Base-by-base conservation (phyloP, 2,113 vertebrate species). In the Potamarius usumacintae region DNA sequence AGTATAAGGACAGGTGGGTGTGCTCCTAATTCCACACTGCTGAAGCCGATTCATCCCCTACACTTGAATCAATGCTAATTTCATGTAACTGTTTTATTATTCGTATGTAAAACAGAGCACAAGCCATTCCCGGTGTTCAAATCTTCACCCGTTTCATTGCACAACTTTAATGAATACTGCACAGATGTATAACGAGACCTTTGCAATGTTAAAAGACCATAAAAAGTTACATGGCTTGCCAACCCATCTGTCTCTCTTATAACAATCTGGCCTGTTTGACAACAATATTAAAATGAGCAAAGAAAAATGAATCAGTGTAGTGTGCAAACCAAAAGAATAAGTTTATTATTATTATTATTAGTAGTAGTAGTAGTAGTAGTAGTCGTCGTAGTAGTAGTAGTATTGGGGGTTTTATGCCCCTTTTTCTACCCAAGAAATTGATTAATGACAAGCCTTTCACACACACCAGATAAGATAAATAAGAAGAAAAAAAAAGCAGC, bases 131-230 rank as follows among this genome's bases (percentile, higher is more conserved):
- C 18, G 25, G 57, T 42, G 18, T 18, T 82, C 27, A 7, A 62
- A 34, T 20, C 78, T 58, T 58, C 48, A 52, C 22, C 9, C 2
- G 48, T 52, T 25, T n/a, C 48, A 52, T n/a, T 27, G 25, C 76
- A 27, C 14, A 27, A 55, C 52, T 79, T 79, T 79, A 55, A 55
- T 79, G 14, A 55, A 55, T 53, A 27, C 25, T 27, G 52, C 25
- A 15, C 76, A 79, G 76, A 86, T 85, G 84, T 63, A 62, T 74
- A 50, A 77, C 2, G 58, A 55, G 84, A 86, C 84, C 34, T 78
- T 78, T 78, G 57, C 22, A 63, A 77, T 63, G 55, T 62, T 57
- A 57, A 1, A 42, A 48, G 53, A 48, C 18, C 15, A 52, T 60
- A 4, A 62, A 85, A 74, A 34, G 30, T 30, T 30, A 2, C 62